phyloP scores from a whole-genome alignment of 1,140 invertebrate species.

The Onthophagus taurus region DNA sequence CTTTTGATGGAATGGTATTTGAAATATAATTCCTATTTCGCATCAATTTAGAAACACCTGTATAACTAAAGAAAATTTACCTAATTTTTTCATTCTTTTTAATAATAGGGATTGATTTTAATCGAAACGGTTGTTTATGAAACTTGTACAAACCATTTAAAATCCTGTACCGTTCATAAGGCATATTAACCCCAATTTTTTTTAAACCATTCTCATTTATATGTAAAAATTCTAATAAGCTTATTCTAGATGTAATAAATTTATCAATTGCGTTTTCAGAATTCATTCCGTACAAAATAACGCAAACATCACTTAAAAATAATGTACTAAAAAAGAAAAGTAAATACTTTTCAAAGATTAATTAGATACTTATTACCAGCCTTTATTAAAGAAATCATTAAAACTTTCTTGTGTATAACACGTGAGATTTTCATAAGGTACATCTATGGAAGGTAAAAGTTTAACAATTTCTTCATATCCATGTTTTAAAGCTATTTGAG shows the following conservation, averaged over 20 bases:
- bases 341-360: neutral
- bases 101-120: constrained; percentile 25
- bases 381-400: constrained; percentile 3
- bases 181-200: constrained; percentile 34
- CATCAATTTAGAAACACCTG: neutral
- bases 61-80: constrained; percentile 13
- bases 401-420: neutral
- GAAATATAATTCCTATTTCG: no score
- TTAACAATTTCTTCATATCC: constrained; percentile 37
- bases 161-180: constrained; percentile 38
- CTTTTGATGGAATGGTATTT: no score
- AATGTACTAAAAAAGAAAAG: constrained; percentile 31
- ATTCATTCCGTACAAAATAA: constrained; percentile 35
- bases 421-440: constrained; percentile 4
- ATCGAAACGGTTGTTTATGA: constrained; percentile 27
- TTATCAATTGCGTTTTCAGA: constrained; percentile 31
- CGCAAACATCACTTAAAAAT: constrained; percentile 39
- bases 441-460: constrained; percentile 32
- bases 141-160: constrained; percentile 37
- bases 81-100: constrained; percentile 18
- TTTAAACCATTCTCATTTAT: constrained; percentile 35
- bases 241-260: constrained; percentile 32
- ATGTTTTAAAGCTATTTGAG: constrained; percentile 37
- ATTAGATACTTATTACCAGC: neutral
- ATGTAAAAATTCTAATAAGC: constrained; percentile 37